Evolutionary conservation across 2,113 vertebrate species (phyloP).

Genomic region (Hippocampus zosterae): DNA sequence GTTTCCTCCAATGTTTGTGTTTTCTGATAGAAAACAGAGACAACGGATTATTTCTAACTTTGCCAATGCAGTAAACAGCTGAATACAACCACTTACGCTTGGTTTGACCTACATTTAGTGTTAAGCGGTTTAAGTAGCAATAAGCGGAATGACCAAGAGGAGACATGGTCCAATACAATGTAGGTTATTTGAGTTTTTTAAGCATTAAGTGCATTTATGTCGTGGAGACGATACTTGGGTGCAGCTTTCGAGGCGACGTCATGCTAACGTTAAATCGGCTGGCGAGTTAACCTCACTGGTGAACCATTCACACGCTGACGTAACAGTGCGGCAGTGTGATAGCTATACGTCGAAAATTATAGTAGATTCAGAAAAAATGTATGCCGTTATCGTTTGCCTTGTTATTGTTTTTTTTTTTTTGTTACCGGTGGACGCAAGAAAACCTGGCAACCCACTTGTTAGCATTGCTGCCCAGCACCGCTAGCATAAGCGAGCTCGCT

Average conservation of each 20-base stretch:
- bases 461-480: constrained; percentile 23
- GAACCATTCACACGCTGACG: neutral
- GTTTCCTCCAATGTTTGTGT: neutral
- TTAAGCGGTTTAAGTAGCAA: constrained; percentile 23
- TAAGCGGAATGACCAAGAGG: neutral
- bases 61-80: neutral
- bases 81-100: neutral
- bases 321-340: neutral
- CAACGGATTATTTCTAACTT: neutral
- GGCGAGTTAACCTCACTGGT: constrained; percentile 30
- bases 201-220: neutral
- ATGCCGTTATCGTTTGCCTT: no score
- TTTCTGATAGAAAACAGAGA: neutral
- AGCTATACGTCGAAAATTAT: neutral
- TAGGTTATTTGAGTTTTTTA: neutral
- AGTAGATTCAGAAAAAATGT: neutral
- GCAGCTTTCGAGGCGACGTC: neutral
- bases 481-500: constrained; percentile 45
- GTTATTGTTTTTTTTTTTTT: neutral
- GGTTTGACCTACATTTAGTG: constrained; percentile 39
- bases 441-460: constrained; percentile 39
- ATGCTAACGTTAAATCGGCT: neutral
- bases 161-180: neutral
- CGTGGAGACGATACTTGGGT: neutral
- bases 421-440: constrained; percentile 1